These are phyloP conservation scores for Anagrus nilaparvatae DNA, from an alignment of 1,140 invertebrate species.

Conservation along the genomic window DNA sequence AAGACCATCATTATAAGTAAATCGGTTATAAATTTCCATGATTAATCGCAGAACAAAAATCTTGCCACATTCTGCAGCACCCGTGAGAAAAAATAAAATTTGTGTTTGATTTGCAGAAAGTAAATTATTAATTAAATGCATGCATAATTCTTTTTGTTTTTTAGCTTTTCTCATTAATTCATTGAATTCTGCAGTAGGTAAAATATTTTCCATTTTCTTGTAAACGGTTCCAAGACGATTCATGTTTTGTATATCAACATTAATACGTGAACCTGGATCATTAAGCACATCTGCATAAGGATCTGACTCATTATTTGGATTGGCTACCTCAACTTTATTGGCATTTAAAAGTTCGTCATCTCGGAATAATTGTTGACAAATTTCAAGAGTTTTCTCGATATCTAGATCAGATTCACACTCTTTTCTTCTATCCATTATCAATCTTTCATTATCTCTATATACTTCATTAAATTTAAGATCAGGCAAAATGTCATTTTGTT, in stretches of 20 bases:
- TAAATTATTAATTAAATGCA: constrained; percentile 2
- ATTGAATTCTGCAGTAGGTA: constrained; percentile 6
- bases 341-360: constrained; percentile 14
- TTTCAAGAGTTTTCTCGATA: constrained; percentile 11
- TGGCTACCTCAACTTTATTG: constrained; percentile 5
- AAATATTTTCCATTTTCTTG: constrained; percentile 15
- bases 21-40: constrained; percentile 23
- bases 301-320: too few species aligned
- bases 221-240: constrained; percentile 16
- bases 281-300: constrained; percentile 2
- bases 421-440: constrained; percentile 15
- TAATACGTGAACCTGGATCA: constrained; percentile 8
- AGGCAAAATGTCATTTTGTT: constrained; percentile 20
- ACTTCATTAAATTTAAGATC: too few species aligned
- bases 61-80: constrained; percentile 25
- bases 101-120: constrained; percentile 20
- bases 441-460: too few species aligned
- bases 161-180: constrained; percentile 16
- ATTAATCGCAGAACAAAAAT: constrained; percentile 19
- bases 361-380: constrained; percentile 18
- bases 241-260: constrained; percentile 9
- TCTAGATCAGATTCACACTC: constrained; percentile 10
- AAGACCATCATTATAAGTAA: constrained; percentile 1
- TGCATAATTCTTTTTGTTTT: constrained; percentile 23
- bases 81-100: constrained; percentile 25